phyloP scores from a whole-genome alignment of 2,888 invertebrate species.

The Cerceris rybyensis region DNA sequence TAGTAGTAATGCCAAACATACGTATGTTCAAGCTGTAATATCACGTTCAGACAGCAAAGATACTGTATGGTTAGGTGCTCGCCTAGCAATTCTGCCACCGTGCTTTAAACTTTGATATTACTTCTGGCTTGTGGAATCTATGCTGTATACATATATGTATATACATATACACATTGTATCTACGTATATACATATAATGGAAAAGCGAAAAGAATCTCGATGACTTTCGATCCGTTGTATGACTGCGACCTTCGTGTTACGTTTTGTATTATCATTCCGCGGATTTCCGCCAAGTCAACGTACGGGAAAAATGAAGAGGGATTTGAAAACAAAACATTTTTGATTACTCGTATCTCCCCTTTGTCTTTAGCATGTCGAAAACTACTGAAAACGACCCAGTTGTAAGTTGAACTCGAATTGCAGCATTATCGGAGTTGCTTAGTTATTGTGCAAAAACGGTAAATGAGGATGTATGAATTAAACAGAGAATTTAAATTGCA shows the following conservation, averaged over 20 bases:
- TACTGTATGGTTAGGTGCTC: slow-evolving; percentile 24
- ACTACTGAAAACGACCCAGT: too few species aligned
- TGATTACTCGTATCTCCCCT: background rate
- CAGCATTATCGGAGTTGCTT: too few species aligned
- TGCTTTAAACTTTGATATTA: slow-evolving; percentile 59
- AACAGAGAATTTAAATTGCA: background rate
- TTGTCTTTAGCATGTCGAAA: too few species aligned
- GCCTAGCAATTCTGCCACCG: slow-evolving; percentile 43
- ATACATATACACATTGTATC: background rate
- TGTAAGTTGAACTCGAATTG: too few species aligned
- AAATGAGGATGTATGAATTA: too few species aligned
- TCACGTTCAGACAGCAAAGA: slow-evolving; percentile 33
- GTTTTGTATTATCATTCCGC: background rate
- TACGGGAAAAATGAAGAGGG: background rate
- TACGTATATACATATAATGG: background rate
- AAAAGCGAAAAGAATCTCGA: slow-evolving; percentile 39
- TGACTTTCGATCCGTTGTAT: slow-evolving; percentile 35
- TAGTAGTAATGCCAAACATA: slow-evolving; percentile 12
- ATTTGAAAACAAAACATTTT: background rate
- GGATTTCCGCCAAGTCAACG: background rate
- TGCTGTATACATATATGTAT: slow-evolving; percentile 8
- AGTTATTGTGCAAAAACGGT: too few species aligned
- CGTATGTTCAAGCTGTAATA: slow-evolving; percentile 19
- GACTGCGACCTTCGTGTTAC: slow-evolving; percentile 20
- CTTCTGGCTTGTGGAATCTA: slow-evolving; percentile 42